Percentiles rank a stretch among this genome's conserved stretches.
Evolutionary conservation across 92 coral and sea anemone genomes (phyloP).

Genomic region (Umimayanthus chanpuru): DNA sequence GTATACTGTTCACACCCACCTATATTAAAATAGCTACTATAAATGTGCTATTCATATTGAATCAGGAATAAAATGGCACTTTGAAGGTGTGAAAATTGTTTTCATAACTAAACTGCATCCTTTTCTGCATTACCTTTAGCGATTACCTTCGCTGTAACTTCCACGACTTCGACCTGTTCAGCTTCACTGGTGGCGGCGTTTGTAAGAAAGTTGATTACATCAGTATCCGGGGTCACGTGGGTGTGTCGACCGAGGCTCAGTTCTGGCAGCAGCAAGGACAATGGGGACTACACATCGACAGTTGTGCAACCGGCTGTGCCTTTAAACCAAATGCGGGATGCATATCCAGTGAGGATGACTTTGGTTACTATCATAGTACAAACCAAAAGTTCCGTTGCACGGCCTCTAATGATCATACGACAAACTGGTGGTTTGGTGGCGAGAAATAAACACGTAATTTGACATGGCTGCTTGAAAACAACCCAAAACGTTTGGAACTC

Average conservation of each 20-base stretch:
- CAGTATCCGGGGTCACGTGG: not conserved
- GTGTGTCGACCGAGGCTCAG: not conserved
- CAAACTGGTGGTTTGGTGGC: conserved; percentile 66
- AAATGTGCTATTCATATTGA: no score
- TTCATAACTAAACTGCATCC: not conserved
- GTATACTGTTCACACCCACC: no score
- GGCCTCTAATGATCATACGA: conserved; percentile 40
- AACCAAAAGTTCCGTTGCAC: conserved; percentile 51
- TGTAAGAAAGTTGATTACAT: conserved; percentile 10
- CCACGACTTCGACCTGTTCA: not conserved
- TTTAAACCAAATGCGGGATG: not conserved
- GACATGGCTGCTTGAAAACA: no score
- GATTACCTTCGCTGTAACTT: not conserved
- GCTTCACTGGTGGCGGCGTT: not conserved
- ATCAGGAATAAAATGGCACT: no score
- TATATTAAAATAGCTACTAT: no score
- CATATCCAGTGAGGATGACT: conserved; percentile 41
- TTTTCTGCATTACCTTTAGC: not conserved
- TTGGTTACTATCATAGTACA: conserved; percentile 35
- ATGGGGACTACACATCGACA: conserved; percentile 3
- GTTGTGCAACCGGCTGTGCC: not conserved
- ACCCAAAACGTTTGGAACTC: no score
- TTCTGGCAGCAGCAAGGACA: not conserved
- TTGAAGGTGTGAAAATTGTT: not conserved
- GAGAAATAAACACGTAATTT: no score